phyloP scores from a whole-genome alignment of 2,888 invertebrate species.

The Lagria hirta region DNA sequence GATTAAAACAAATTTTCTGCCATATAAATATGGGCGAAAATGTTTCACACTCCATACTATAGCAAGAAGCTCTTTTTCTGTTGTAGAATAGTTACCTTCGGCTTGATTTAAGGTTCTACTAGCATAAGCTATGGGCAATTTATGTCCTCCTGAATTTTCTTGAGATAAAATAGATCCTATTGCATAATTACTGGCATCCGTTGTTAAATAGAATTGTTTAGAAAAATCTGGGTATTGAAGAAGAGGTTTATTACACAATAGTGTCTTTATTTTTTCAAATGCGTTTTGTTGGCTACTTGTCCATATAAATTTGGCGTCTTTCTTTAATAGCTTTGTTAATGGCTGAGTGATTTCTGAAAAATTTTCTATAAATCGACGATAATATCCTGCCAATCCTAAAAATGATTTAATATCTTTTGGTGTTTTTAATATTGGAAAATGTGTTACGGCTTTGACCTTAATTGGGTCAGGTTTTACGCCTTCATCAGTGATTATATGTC shows the following conservation, averaged over 20 bases:
- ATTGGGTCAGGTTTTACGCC: neutral
- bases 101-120: neutral
- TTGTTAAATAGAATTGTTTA: slow-evolving; percentile 37
- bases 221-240: slow-evolving; percentile 42
- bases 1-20: slow-evolving; percentile 8
- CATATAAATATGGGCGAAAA: slow-evolving; percentile 12
- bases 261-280: slow-evolving; percentile 31
- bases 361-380: slow-evolving; percentile 1
- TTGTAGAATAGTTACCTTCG: slow-evolving; percentile 9
- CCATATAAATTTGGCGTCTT: slow-evolving; percentile 3
- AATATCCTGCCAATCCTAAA: slow-evolving; percentile 1
- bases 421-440: neutral
- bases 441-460: neutral
- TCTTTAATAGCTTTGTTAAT: slow-evolving; percentile 2
- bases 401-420: neutral
- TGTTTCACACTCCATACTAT: slow-evolving; percentile 8
- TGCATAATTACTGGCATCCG: slow-evolving; percentile 38
- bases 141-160: neutral
- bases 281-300: slow-evolving; percentile 24
- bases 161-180: slow-evolving; percentile 40
- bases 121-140: slow-evolving; percentile 4
- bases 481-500: slow-evolving; percentile 2
- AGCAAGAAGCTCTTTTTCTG: slow-evolving; percentile 9
- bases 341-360: neutral
- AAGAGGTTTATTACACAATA: slow-evolving; percentile 25